These are phyloP conservation scores for Hylomyscus alleni DNA, from an alignment of 2,797 vertebrate genomes.

Conservation along the genomic window DNA sequence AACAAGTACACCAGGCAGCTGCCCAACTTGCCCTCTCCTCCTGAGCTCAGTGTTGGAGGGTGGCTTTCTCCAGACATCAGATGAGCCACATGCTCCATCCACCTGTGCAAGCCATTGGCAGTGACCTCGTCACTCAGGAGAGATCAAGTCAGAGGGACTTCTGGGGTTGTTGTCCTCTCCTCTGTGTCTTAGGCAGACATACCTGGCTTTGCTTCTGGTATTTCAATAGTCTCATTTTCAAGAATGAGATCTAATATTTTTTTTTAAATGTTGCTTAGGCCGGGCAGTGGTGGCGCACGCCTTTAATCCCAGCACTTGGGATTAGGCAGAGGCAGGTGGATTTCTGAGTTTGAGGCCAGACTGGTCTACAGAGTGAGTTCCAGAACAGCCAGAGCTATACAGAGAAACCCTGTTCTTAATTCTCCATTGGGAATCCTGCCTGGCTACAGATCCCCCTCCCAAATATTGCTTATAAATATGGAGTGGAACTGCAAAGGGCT, in stretches of 20 bases:
- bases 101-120: neutral
- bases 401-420: too few species aligned
- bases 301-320: too few species aligned
- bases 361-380: too few species aligned
- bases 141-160: neutral
- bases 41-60: neutral
- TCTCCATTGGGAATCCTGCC: too few species aligned
- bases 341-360: too few species aligned
- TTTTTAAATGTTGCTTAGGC: neutral
- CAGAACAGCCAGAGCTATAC: too few species aligned
- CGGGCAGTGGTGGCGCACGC: too few species aligned
- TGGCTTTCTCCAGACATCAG: neutral
- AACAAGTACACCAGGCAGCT: neutral
- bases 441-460: too few species aligned
- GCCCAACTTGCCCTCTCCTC: neutral
- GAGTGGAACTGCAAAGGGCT: neutral
- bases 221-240: neutral
- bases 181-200: neutral
- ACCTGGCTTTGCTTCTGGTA: neutral
- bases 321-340: too few species aligned
- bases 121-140: neutral
- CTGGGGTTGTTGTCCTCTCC: neutral
- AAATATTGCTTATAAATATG: neutral
- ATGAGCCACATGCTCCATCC: accelerated
- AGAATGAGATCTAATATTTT: neutral